These are phyloP conservation scores for Luidia sarsii DNA, from an alignment of 53 echinoderm and acorn worm genomes.

Conservation along the genomic window DNA sequence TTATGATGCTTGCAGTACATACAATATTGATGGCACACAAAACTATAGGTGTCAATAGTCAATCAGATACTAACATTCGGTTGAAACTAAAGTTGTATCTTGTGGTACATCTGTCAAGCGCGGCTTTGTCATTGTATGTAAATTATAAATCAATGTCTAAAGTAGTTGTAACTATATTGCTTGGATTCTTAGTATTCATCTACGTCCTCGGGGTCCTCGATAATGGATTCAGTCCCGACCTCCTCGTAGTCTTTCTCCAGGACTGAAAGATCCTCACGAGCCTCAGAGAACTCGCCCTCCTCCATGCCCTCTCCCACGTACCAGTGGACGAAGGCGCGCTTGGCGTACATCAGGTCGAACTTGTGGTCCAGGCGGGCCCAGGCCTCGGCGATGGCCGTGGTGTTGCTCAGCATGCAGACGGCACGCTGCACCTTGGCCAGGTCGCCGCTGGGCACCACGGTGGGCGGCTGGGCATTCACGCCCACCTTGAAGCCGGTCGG, in stretches of 20 bases:
- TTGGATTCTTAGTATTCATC: too few relatives aligned
- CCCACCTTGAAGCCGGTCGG: conserved; percentile 99
- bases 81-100: too few relatives aligned
- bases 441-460: conserved; percentile 95
- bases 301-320: conserved; percentile 99
- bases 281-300: conserved; percentile 98
- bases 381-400: conserved; percentile 99
- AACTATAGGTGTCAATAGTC: too few relatives aligned
- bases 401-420: conserved; percentile 99
- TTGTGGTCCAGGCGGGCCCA: conserved; percentile 99
- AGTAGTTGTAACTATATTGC: too few relatives aligned
- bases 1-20: too few relatives aligned
- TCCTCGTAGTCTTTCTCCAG: conserved; percentile 91
- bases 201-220: too few relatives aligned
- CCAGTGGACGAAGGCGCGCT: conserved; percentile 99
- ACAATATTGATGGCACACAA: too few relatives aligned
- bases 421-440: conserved; percentile 99
- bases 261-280: conserved; percentile 95
- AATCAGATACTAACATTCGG: too few relatives aligned
- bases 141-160: too few relatives aligned
- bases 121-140: too few relatives aligned
- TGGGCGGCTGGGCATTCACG: conserved; percentile 98
- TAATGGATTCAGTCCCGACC: conserved; percentile 30
- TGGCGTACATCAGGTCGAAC: conserved; percentile 99
- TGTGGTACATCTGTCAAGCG: too few relatives aligned